These are phyloP conservation scores for Epinephelus awoara DNA, from an alignment of 2,797 vertebrate species.

Conservation along the genomic window DNA sequence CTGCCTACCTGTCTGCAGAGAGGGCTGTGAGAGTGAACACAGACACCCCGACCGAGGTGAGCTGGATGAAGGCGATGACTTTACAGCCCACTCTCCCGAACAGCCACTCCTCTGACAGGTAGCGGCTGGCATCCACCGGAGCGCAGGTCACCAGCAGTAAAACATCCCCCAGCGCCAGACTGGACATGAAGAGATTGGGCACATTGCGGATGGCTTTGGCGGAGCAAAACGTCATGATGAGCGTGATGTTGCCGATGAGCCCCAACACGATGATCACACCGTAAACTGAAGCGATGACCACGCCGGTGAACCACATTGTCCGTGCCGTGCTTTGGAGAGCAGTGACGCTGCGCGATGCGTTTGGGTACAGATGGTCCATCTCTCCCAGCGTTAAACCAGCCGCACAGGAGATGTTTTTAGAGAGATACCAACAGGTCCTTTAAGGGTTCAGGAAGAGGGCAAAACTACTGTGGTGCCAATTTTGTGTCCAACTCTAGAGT, in stretches of 20 bases:
- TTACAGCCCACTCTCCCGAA: slow-evolving; percentile 96
- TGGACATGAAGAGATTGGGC: slow-evolving; percentile 97
- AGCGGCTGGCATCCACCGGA: slow-evolving; percentile 96
- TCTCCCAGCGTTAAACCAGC: slow-evolving; percentile 1
- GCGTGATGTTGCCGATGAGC: slow-evolving; percentile 93
- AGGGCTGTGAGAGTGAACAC: slow-evolving; percentile 98
- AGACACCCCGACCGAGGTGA: slow-evolving; percentile 97
- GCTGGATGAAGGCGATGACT: slow-evolving; percentile 96
- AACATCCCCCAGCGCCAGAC: slow-evolving; percentile 94
- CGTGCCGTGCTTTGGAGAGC: slow-evolving; percentile 24
- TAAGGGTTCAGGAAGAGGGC: background rate
- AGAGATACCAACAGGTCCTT: background rate
- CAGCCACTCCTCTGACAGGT: slow-evolving; percentile 93
- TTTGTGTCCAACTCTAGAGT: background rate
- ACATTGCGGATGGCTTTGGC: slow-evolving; percentile 93
- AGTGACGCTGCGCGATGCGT: slow-evolving; percentile 52
- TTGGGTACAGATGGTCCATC: slow-evolving; percentile 35
- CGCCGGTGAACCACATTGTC: slow-evolving; percentile 84
- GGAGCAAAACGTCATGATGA: slow-evolving; percentile 95
- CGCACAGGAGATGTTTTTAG: background rate
- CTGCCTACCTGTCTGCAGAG: slow-evolving; percentile 94
- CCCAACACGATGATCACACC: slow-evolving; percentile 91
- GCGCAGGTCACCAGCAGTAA: slow-evolving; percentile 94
- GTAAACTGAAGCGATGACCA: slow-evolving; percentile 91
- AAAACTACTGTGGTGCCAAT: background rate